Evolutionary conservation across 2,113 vertebrate species (phyloP), one percentile per base, ranked within the genome.

Genomic region (Burhinus bistriatus): DNA sequence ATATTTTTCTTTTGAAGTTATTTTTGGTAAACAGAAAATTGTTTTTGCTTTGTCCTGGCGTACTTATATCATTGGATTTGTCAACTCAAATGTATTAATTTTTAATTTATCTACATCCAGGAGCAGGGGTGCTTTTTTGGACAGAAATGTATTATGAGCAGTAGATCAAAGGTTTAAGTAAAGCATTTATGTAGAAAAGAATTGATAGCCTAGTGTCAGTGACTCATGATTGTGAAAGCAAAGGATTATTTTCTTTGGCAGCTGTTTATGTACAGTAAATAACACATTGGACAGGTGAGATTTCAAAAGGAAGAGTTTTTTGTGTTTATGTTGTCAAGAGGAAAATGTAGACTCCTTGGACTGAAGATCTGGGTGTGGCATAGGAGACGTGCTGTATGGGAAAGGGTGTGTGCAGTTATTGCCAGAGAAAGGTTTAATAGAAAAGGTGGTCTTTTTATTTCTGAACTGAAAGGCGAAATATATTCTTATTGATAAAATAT

Each of bases 161-260:
- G 65, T 29, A 84, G 92, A 91, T 71, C 85, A 91, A 90, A 90
- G 89, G 45, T 55, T 38, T 32, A 32, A 66, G 36, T 36, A 13
- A 73, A 92, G 51, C 51, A 21, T 95, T 95, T 80, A 34, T 38
- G 76, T 52, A 80, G 85, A 95, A 92, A 65, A 25, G 19, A 69
- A 88, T 72, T 65, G 84, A 52, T 58, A 84, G 34, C 77, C 71
- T 30, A 47, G 30, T 72, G 71, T 87, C 70, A 83, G 40, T 93
- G 73, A 64, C 52, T 95, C 29, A 30, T 57, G 62, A 20, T 12
- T 90, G 65, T 70, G 89, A 93, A 75, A 95, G 81, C 76, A 82
- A 68, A 68, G 73, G 72, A 72, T 95, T 91, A 96, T 65, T 81
- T 94, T 87, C 27, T 84, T 75, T 97, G 97, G 96, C 96, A 97